Evolutionary conservation across 2,113 vertebrate species (phyloP), one percentile per base, ranked within the genome.

Genomic region (Osmerus eperlanus): DNA sequence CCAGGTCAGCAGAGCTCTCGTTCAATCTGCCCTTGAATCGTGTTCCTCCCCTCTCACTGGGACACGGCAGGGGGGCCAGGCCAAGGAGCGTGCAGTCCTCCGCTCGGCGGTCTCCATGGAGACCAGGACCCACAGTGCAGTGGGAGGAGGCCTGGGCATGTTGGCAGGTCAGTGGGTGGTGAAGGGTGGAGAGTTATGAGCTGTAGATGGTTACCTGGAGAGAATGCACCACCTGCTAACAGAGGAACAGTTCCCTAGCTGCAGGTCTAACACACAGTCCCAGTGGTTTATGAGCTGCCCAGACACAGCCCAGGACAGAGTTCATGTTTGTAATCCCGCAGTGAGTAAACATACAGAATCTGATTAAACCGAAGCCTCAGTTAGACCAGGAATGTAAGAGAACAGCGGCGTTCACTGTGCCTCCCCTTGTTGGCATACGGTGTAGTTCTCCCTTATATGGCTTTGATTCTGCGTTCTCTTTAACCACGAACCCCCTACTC

Each of bases 381-480:
- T 80, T 74, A 75, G 82, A 81, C 70, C 69, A 80, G 75, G 78
- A 88, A 85, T 76, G 71, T 63, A 51, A 28, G 66, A 21, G 8
- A 73, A 29, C 47, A 74, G 78, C 0, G 3, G 53, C 56, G 68
- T 76, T 47, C 77, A 67, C 58, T 3, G 14, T 23, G 16, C 36
- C 25, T 76, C 71, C 73, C 73, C 55, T 66, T 56, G 36, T 28
- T 59, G 15, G 23, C 41, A 28, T 3, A 9, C 18, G 29, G 25
- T 25, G 36, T 28, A 52, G 19, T 53, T 55, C 74, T 81, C 81
- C 89, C 89, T 83, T 91, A 86, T 91, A 90, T 86, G 87, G 84
- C 74, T 62, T 67, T 78, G 69, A 72, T 72, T 71, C 80, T 71
- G 9, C 79, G 52, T 78, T 63, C 62, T 71, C 63, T 75, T 19